These are phyloP conservation scores for Dicyrtomina minuta DNA, from an alignment of 2,888 invertebrate genomes.

Conservation along the genomic window DNA sequence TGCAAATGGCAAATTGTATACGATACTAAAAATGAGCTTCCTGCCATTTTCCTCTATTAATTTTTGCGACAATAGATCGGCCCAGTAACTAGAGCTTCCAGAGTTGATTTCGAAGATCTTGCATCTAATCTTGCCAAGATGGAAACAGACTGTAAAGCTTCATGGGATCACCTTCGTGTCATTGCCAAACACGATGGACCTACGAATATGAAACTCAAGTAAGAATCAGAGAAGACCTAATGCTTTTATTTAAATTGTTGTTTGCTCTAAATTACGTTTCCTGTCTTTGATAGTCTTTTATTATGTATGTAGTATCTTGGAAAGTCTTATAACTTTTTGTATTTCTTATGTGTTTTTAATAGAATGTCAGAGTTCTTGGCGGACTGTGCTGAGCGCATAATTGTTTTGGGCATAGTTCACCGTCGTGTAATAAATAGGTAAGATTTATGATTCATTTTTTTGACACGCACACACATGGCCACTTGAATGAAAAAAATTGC, in stretches of 20 bases:
- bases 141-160: slow-evolving; percentile 94
- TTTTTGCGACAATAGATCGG: slow-evolving; percentile 43
- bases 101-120: slow-evolving; percentile 94
- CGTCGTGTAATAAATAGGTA: slow-evolving; percentile 85
- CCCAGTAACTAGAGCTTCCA: slow-evolving; percentile 69
- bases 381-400: slow-evolving; percentile 96
- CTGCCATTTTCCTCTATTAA: too few species aligned
- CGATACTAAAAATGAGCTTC: too few species aligned
- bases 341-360: slow-evolving; percentile 38
- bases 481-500: background rate
- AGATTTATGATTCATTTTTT: background rate
- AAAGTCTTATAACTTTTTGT: slow-evolving; percentile 1
- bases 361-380: slow-evolving; percentile 90
- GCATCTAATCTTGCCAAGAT: slow-evolving; percentile 79
- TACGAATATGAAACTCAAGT: slow-evolving; percentile 80
- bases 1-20: too few species aligned
- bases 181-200: slow-evolving; percentile 92
- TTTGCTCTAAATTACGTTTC: slow-evolving; percentile 11
- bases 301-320: background rate
- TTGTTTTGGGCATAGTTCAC: slow-evolving; percentile 87
- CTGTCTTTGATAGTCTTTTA: background rate
- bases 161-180: slow-evolving; percentile 93
- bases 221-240: slow-evolving; percentile 53
- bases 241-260: slow-evolving; percentile 1
- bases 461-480: background rate